These are phyloP conservation scores for Petrocephalus schoutedeni DNA, from an alignment of 2,797 vertebrate species.

Conservation along the genomic window DNA sequence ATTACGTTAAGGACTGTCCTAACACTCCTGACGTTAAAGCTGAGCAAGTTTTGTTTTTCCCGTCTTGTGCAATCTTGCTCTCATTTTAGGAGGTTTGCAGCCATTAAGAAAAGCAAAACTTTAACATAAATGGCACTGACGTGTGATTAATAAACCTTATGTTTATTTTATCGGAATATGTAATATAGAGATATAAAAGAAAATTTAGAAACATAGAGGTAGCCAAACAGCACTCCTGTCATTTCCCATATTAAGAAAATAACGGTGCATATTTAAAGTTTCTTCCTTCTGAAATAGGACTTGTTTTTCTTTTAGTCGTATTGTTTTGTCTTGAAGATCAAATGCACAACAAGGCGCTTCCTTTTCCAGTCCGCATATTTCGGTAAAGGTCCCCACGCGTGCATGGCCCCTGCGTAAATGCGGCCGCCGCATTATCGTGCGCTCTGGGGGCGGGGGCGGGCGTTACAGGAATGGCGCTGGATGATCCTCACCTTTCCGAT, in stretches of 20 bases:
- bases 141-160: background rate
- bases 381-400: background rate
- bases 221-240: background rate
- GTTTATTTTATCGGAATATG: background rate
- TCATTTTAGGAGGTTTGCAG: background rate
- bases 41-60: background rate
- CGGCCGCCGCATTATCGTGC: background rate
- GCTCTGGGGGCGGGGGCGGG: background rate
- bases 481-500: background rate
- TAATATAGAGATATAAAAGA: background rate
- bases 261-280: background rate
- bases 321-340: background rate
- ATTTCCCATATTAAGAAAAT: background rate
- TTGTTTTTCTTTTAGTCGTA: background rate
- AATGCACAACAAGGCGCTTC: background rate
- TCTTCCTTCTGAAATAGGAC: background rate
- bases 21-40: background rate
- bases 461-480: background rate
- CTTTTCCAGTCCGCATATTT: background rate
- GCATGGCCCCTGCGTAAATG: background rate
- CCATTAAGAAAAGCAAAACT: background rate
- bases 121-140: background rate
- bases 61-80: background rate
- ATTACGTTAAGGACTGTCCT: background rate
- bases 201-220: background rate